Evolutionary conservation across 2,113 vertebrate species (phyloP), one percentile per base, ranked within the genome.

Genomic region (Poecile atricapillus): DNA sequence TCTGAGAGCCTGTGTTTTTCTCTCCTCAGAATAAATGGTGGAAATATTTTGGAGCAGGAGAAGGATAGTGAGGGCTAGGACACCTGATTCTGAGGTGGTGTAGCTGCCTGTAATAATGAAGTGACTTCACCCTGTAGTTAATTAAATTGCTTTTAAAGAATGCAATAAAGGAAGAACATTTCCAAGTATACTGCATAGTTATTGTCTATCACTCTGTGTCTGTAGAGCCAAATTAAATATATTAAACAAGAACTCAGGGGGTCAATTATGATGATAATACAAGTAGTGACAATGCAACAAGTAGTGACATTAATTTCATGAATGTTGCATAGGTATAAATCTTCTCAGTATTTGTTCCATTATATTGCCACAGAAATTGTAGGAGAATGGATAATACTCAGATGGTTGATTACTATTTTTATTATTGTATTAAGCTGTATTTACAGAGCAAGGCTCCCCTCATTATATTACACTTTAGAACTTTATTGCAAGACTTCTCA

Each of bases 61-160:
- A 20, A 77, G 44, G 22, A 22, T 47, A 27, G 43, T 39, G 63
- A 79, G 27, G 27, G 13, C 62, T 94, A 63, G 13, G 31, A 82
- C 39, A 44, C 31, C 41, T 77, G 50, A 31, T 56, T 83, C 69
- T 50, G 60, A 59, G 74, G 41, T 71, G 60, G 4, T 11, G 7
- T 68, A 90, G 53, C 37, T 73, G 19, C n/a, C 53, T 79, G 49
- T 78, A 90, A n/a, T 6, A 68, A 15, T 69, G 49, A 83, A 93
- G 35, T 49, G 49, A 52, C 35, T 90, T 94, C 31, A 84, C 23
- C 6, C 46, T 78, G n/a, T 63, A 83, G 75, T 93, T 93, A 75
- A 76, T 92, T 92, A 87, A 93, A 88, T 59, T 83, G n/a, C 24
- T 50, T 92, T 86, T 92, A 81, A 96, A 77, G 50, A 63, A 63